Evolutionary conservation across 1,140 invertebrate genomes (phyloP), one percentile per base, ranked within the genome.

Genomic region (Zelostemma sp.): DNA sequence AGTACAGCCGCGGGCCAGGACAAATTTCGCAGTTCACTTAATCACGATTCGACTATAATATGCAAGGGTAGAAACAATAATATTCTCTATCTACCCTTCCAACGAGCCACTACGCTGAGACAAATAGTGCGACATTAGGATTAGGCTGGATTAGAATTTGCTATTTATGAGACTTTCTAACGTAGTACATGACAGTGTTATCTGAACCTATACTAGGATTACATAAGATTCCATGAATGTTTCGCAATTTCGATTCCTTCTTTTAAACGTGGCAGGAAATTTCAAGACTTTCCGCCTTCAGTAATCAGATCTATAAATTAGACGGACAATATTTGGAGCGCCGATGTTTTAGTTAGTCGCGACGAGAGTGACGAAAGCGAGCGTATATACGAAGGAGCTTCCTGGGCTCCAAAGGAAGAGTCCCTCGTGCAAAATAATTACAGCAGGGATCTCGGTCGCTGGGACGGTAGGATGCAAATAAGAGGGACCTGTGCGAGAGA

Each of bases 1-100:
- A 47, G 51, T 54, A 47, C 72, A 71, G 78, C 80, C 76, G 46
- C 46, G 73, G 80, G 79, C 72, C 51, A 75, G 73, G 72, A 76
- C 77, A 75, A 82, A 82, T 76, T 84, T 77, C 59, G 61, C 51
- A 53, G 70, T 77, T 67, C 66, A 72, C 73, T 77, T 79, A 83
- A 83, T 83, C 79, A 75, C 79, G 75, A 80, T 78, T 79, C 72
- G 68, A 76, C 79, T 82, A 79, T 81, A 84, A 82, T 82, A 82
- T 81, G 77, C 77, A 83, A 78, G 83, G 82, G 81, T 79, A 76
- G 82, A 81, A 85, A 85, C 80, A 85, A 85, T 83, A 85, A 84
- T 85, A 85, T 81, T 63, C 68, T 38, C 57, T 45, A 74, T 68
- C 68, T 54, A 70, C 48, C 57, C 63, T 73, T 61, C 69, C 31